Conservation (phyloP, 1,140 invertebrate species). For the Hetaerina americana region DNA sequence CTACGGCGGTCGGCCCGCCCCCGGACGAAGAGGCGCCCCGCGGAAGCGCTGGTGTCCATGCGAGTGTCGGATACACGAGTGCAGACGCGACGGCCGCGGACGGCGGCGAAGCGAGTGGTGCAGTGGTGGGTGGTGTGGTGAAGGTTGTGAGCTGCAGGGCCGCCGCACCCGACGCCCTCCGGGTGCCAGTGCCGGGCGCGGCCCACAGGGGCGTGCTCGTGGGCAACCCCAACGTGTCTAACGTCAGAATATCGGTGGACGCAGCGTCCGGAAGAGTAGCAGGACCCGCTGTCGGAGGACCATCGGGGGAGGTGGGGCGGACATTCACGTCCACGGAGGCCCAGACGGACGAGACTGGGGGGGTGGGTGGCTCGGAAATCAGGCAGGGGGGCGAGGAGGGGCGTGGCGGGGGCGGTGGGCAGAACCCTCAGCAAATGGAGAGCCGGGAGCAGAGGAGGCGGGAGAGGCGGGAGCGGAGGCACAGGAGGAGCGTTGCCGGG, state of each 20-base stretch:
- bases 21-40: not conserved
- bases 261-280: not conserved
- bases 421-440: conserved; percentile 6
- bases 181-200: not conserved
- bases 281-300: not conserved
- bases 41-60: conserved; percentile 13
- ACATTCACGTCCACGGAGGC: conserved; percentile 26
- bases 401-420: not conserved
- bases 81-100: not conserved
- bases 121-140: not conserved
- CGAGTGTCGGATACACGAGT: not conserved
- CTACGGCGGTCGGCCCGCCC: not conserved
- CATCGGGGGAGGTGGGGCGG: conserved; percentile 10
- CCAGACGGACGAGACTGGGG: conserved; percentile 24
- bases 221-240: conserved; percentile 7
- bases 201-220: conserved; percentile 14
- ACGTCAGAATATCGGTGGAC: conserved; percentile 5
- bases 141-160: not conserved
- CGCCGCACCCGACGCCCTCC: not conserved
- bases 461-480: conserved; percentile 19
- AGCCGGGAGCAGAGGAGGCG: conserved; percentile 20
- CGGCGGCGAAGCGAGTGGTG: conserved; percentile 12
- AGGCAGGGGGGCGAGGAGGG: not conserved
- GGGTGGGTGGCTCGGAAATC: not conserved
- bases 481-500: conserved; percentile 11